Percentiles rank a stretch among this genome's conserved stretches.
These are phyloP conservation scores for Batillaria attramentaria DNA, from an alignment of 1,140 invertebrate species.

Conservation along the genomic window DNA sequence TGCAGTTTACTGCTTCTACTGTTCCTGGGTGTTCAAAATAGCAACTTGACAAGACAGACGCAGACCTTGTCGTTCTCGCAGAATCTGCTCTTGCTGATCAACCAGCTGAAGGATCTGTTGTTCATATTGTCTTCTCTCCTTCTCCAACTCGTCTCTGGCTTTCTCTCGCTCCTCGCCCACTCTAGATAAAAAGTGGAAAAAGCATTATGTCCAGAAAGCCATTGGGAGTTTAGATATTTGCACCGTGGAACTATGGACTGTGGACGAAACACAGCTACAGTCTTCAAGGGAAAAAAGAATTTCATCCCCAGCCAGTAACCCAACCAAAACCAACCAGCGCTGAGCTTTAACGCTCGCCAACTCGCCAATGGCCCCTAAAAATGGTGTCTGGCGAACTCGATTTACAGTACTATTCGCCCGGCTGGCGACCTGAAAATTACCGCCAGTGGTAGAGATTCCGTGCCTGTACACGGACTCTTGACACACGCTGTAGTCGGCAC, in stretches of 20 bases:
- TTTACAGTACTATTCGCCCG: too few species aligned
- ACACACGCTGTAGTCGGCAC: too few species aligned
- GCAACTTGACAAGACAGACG: too few species aligned
- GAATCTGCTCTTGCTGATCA: slow-evolving; percentile 51
- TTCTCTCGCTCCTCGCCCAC: slow-evolving; percentile 59
- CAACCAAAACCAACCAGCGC: too few species aligned
- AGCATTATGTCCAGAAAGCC: background rate
- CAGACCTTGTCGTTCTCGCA: slow-evolving; percentile 55
- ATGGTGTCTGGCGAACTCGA: too few species aligned
- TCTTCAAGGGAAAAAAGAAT: background rate
- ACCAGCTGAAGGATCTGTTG: slow-evolving; percentile 51
- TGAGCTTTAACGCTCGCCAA: too few species aligned
- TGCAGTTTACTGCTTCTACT: background rate
- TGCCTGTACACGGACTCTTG: too few species aligned
- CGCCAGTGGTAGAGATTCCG: too few species aligned
- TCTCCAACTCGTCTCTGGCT: slow-evolving; percentile 40
- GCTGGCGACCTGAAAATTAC: too few species aligned
- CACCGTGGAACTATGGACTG: background rate
- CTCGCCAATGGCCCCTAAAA: too few species aligned
- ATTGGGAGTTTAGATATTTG: background rate
- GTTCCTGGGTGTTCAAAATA: background rate
- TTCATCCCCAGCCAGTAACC: too few species aligned
- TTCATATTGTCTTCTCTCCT: slow-evolving; percentile 51
- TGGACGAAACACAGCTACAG: background rate
- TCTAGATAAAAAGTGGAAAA: slow-evolving; percentile 35